Base-by-base conservation (phyloP, 2,113 vertebrate species). In the Anguilla rostrata region DNA sequence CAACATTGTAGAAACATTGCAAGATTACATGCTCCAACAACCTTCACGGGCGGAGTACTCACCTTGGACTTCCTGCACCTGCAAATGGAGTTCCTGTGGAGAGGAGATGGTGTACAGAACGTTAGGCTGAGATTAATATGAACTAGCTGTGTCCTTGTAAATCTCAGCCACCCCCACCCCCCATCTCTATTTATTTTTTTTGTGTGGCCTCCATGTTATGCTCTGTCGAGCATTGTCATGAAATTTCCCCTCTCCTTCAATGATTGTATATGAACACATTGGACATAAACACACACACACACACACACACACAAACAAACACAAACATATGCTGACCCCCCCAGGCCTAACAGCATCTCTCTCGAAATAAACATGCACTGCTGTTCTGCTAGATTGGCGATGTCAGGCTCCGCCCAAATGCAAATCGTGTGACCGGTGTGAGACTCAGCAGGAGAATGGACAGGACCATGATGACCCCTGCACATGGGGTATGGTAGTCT, bases 401-500 rank as follows among this genome's bases (percentile, higher is more conserved):
- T 26, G 22, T 39, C 29, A 78, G 8, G 75, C 75, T 78, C 75
- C 15, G 11, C n/a, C 29, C 34, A 66, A 39, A 56, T 2, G 49
- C 12, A 11, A 9, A 11, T 15, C 29, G 46, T 34, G 15, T 34
- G 49, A 57, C 34, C 49, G 66, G 8, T 16, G 40, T 40, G n/a
- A 75, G 66, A 93, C 92, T 89, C 88, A 96, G 86, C 63, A 96
- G 86, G 18, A 96, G 0, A 83, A 96, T 0, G 4, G 95, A 94
- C 12, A 96, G 89, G 29, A 96, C 57, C 12, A 93, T 91, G 41
- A 96, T 26, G 79, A 95, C 0, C 6, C 89, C 92, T 39, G 94
- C 49, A 39, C 94, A 91, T 22, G 96, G 93, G 29, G 88, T 95
- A 6, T 94, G 0, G 82, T 96, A 96, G 87, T 96, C 95, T 96